Evolutionary conservation across 2,113 vertebrate genomes (phyloP).

Genomic region (Pseudorhombus dupliciocellatus): DNA sequence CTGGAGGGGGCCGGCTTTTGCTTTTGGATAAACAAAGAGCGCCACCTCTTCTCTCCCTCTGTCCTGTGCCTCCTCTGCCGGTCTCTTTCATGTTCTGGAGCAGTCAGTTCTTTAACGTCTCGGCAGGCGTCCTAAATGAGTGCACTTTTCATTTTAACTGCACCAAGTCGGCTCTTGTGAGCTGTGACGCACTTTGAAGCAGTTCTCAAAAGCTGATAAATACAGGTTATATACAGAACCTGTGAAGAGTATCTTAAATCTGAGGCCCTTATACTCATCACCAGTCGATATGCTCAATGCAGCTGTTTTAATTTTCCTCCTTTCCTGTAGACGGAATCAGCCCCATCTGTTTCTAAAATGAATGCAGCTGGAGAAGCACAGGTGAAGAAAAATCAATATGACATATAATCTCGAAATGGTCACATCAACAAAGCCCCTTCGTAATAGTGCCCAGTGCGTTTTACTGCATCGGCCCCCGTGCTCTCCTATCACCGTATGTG

Average conservation of each 20-base stretch:
- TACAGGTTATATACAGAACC: neutral
- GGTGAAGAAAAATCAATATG: slow-evolving; percentile 23
- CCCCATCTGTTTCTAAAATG: neutral
- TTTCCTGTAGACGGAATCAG: neutral
- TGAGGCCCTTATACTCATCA: neutral
- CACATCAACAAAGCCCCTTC: neutral
- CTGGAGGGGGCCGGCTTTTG: neutral
- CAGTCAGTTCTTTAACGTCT: slow-evolving; percentile 24
- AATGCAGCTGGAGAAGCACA: neutral
- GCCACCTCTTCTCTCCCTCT: neutral
- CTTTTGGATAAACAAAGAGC: neutral
- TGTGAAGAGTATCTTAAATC: neutral
- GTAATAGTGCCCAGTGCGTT: slow-evolving; percentile 8
- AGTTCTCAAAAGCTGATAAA: neutral
- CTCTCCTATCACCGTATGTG: neutral
- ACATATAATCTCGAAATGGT: slow-evolving; percentile 20
- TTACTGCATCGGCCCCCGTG: neutral
- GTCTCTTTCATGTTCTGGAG: slow-evolving; percentile 24
- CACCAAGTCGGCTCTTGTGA: slow-evolving; percentile 7
- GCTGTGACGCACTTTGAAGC: neutral
- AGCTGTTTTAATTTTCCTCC: neutral
- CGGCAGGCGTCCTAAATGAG: slow-evolving; percentile 4
- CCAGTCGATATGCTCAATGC: neutral
- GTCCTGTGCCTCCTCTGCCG: neutral
- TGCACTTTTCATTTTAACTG: slow-evolving; percentile 20